These are phyloP conservation scores for Blomia tropicalis DNA, from an alignment of 2,888 invertebrate genomes.

Conservation along the genomic window DNA sequence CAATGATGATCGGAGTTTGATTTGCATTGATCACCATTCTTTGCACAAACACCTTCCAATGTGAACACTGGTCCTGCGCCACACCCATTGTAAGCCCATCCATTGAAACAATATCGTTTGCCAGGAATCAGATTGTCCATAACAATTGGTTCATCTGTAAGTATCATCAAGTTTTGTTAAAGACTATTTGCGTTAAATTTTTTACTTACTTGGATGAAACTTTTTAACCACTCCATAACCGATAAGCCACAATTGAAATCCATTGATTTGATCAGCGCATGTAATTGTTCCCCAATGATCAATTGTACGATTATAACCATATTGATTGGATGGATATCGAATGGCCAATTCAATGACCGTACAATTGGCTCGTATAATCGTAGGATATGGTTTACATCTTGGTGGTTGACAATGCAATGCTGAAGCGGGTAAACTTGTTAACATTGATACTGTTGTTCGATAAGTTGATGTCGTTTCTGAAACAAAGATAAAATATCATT, in stretches of 20 bases:
- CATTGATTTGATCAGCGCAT: constrained; percentile 16
- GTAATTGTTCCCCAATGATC: constrained; percentile 21
- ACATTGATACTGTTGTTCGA: neutral
- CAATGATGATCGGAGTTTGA: constrained; percentile 14
- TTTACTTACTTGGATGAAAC: constrained; percentile 19
- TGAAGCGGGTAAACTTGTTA: neutral
- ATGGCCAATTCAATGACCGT: constrained; percentile 10
- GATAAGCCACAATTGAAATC: constrained; percentile 22
- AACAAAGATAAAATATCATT: neutral
- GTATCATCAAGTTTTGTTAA: neutral
- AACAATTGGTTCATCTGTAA: constrained; percentile 16
- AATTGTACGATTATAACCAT: constrained; percentile 18
- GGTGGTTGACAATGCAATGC: neutral
- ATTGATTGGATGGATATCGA: constrained; percentile 16
- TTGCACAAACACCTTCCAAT: constrained; percentile 23
- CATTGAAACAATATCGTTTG: constrained; percentile 22
- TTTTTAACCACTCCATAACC: constrained; percentile 22
- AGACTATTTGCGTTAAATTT: neutral
- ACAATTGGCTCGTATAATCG: constrained; percentile 10
- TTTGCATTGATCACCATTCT: constrained; percentile 2
- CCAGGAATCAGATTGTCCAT: constrained; percentile 19
- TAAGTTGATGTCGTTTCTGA: neutral
- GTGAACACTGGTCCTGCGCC: constrained; percentile 21
- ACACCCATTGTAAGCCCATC: constrained; percentile 22
- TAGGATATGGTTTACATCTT: constrained; percentile 18